A percentile compares a stretch with the other conserved stretches of the same genome.
Conservation (phyloP, 2,113 vertebrate genomes). For the Anoura caudifer region DNA sequence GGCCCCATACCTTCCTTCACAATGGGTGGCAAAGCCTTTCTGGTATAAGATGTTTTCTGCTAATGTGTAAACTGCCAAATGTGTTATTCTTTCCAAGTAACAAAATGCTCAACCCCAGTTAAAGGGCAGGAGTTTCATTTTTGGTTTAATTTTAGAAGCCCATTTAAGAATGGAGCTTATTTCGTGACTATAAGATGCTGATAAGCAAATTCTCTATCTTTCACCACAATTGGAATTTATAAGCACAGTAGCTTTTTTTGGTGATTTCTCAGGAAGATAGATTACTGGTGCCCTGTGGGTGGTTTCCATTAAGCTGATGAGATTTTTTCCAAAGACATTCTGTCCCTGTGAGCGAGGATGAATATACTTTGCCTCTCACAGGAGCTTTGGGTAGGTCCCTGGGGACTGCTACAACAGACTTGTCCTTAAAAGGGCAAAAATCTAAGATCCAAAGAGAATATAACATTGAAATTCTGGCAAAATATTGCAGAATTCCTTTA, state of each 20-base stretch:
- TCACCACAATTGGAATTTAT: slow-evolving; percentile 36
- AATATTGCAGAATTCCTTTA: neutral
- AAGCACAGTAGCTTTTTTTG: neutral
- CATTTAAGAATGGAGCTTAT: neutral
- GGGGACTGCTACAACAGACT: neutral
- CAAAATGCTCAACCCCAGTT: neutral
- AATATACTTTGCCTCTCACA: slow-evolving; percentile 15
- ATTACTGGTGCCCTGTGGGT: slow-evolving; percentile 13
- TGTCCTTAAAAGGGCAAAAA: neutral
- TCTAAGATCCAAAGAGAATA: neutral
- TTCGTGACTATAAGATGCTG: neutral
- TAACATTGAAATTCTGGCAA: slow-evolving; percentile 42
- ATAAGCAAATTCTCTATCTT: neutral
- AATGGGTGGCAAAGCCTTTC: neutral
- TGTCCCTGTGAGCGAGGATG: slow-evolving; percentile 52
- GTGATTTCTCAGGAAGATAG: slow-evolving; percentile 40
- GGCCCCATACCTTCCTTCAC: neutral
- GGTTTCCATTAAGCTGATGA: slow-evolving; percentile 58
- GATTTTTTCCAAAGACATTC: slow-evolving; percentile 41
- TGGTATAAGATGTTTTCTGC: neutral
- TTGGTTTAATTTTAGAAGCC: neutral
- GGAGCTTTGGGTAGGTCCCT: neutral
- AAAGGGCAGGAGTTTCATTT: neutral
- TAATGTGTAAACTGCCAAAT: neutral
- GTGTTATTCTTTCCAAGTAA: neutral